These are phyloP conservation scores for Monarcha castaneiventris DNA, from an alignment of 2,113 vertebrate genomes.

Conservation along the genomic window DNA sequence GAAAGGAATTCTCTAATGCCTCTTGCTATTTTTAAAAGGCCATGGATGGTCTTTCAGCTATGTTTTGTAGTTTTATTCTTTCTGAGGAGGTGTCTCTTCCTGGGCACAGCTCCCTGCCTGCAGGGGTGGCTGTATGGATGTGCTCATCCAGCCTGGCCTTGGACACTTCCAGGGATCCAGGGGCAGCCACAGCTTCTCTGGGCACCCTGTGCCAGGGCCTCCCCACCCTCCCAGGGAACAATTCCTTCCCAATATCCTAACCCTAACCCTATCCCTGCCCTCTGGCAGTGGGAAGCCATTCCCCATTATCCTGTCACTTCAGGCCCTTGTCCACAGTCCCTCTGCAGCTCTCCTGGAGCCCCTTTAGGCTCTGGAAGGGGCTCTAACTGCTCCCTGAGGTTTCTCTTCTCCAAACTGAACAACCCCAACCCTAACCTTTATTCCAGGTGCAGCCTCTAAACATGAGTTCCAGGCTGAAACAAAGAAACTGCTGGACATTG, in stretches of 20 bases:
- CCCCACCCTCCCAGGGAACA: background rate
- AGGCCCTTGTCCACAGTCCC: background rate
- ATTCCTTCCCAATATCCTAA: background rate
- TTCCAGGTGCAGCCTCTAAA: conserved; percentile 82
- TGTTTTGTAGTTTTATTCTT: background rate
- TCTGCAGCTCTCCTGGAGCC: background rate
- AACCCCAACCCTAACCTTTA: background rate
- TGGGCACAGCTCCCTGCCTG: background rate
- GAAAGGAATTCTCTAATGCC: background rate
- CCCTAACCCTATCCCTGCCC: accelerated
- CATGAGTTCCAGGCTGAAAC: conserved; percentile 98
- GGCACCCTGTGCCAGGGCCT: background rate
- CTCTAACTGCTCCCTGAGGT: background rate
- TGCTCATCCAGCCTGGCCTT: background rate
- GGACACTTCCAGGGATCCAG: background rate
- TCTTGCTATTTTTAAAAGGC: background rate
- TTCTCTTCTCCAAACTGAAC: background rate
- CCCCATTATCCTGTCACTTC: background rate
- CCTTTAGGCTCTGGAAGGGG: background rate
- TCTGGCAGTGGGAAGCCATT: background rate
- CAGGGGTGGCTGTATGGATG: accelerated
- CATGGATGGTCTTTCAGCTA: background rate
- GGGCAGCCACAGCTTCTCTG: background rate
- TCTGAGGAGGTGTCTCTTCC: background rate
- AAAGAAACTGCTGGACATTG: conserved; percentile 95